Conservation (phyloP, 2,113 vertebrate species). For the Coracopsis vasa region DNA sequence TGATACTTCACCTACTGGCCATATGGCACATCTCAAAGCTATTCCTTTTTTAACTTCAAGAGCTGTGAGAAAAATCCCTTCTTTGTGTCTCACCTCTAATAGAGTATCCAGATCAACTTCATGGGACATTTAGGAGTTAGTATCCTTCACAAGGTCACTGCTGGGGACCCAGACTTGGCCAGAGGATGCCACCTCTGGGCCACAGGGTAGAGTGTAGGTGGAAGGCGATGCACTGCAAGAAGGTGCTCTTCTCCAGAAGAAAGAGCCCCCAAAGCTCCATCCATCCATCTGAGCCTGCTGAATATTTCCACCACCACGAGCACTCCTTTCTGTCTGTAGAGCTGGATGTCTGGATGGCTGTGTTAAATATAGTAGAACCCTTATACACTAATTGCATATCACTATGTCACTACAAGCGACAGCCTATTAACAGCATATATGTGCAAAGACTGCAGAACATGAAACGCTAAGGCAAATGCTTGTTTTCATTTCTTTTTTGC, state of each 20-base stretch:
- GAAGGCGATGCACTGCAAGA: fast-evolving
- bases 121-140: not conserved
- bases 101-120: not conserved
- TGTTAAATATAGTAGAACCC: not conserved
- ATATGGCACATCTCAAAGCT: not conserved
- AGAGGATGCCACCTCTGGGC: not conserved
- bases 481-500: not conserved
- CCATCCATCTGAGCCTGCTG: not conserved
- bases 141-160: not conserved
- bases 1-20: not conserved
- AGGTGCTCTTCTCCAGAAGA: not conserved
- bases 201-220: fast-evolving
- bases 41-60: not conserved
- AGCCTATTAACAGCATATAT: not conserved
- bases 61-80: not conserved
- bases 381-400: not conserved
- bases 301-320: not conserved
- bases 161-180: not conserved
- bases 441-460: not conserved
- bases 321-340: not conserved
- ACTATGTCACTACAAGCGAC: not conserved
- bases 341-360: not conserved
- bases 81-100: fast-evolving
- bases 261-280: not conserved
- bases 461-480: not conserved